Percentiles rank a stretch among this genome's conserved stretches.
Conservation (phyloP, 2,113 vertebrate species). For the Mus spicilegus region DNA sequence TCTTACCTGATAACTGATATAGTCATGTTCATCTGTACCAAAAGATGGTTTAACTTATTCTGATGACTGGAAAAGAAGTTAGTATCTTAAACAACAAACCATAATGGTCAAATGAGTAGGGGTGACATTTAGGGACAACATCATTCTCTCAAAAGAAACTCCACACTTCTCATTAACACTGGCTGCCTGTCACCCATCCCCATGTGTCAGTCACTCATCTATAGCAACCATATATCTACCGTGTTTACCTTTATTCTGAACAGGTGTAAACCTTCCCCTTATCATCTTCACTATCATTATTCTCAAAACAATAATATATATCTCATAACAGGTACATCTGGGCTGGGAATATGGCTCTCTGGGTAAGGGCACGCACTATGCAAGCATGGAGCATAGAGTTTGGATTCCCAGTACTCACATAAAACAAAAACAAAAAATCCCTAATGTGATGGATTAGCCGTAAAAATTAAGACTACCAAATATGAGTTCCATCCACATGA, state of each 20-base stretch:
- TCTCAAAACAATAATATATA: not conserved
- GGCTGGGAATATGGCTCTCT: too few relatives aligned
- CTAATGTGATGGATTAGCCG: not conserved
- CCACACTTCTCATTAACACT: not conserved
- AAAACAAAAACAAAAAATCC: too few relatives aligned
- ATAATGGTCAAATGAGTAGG: not conserved
- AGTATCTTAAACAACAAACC: not conserved
- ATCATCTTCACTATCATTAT: not conserved
- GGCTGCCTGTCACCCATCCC: fast-evolving
- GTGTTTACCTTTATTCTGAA: not conserved
- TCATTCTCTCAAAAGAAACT: not conserved
- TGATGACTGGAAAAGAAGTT: not conserved
- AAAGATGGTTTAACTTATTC: not conserved
- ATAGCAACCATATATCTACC: not conserved
- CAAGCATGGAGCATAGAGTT: too few relatives aligned
- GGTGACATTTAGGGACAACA: not conserved
- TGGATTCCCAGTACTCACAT: too few relatives aligned
- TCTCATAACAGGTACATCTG: too few relatives aligned
- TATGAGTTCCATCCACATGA: not conserved
- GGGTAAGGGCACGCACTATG: too few relatives aligned
- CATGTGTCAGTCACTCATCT: not conserved
- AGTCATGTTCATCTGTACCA: not conserved
- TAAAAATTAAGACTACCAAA: too few relatives aligned
- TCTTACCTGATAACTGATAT: not conserved
- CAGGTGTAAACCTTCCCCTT: not conserved